A percentile compares a stretch with the other conserved stretches of the same genome.
phyloP scores from a whole-genome alignment of 2,888 invertebrate genomes.

The Aleiodes leptofemur region DNA sequence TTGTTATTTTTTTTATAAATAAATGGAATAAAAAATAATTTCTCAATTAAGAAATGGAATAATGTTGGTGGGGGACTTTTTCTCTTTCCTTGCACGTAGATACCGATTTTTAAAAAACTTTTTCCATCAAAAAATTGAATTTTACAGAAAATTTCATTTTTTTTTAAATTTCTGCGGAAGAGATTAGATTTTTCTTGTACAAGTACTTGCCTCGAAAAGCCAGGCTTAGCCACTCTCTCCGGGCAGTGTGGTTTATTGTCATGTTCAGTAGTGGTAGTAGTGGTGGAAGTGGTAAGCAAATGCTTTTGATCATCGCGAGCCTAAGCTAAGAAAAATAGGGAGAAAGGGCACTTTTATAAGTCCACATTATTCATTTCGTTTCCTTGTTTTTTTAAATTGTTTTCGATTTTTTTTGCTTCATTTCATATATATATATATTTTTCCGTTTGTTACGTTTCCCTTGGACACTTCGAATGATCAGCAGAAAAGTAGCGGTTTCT shows the following conservation, averaged over 20 bases:
- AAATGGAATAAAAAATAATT: conserved; percentile 1
- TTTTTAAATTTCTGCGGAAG: conserved; percentile 34
- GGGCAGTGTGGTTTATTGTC: conserved; percentile 75
- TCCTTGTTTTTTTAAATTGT: conserved; percentile 43
- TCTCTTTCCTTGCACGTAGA: too few relatives aligned
- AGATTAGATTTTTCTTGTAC: conserved; percentile 60
- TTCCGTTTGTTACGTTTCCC: conserved; percentile 51
- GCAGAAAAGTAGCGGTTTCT: conserved; percentile 36
- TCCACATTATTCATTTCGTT: conserved; percentile 62
- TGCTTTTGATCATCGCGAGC: conserved; percentile 75
- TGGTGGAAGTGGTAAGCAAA: conserved; percentile 75
- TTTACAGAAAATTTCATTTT: too few relatives aligned
- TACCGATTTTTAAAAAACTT: too few relatives aligned
- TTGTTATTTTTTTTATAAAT: too few relatives aligned
- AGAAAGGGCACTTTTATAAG: conserved; percentile 75
- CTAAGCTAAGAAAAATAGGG: conserved; percentile 75
- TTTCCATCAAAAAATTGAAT: too few relatives aligned
- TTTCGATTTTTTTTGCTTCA: conserved; percentile 49
- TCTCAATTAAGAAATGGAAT: conserved; percentile 36
- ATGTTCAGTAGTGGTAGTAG: conserved; percentile 74
- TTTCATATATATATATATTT: conserved; percentile 27
- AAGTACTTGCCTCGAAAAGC: conserved; percentile 75
- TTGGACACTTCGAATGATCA: conserved; percentile 30
- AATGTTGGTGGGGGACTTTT: conserved; percentile 21
- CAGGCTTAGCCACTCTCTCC: conserved; percentile 74